These are phyloP conservation scores for Altica lythri DNA, from an alignment of 2,888 invertebrate genomes.

Conservation along the genomic window DNA sequence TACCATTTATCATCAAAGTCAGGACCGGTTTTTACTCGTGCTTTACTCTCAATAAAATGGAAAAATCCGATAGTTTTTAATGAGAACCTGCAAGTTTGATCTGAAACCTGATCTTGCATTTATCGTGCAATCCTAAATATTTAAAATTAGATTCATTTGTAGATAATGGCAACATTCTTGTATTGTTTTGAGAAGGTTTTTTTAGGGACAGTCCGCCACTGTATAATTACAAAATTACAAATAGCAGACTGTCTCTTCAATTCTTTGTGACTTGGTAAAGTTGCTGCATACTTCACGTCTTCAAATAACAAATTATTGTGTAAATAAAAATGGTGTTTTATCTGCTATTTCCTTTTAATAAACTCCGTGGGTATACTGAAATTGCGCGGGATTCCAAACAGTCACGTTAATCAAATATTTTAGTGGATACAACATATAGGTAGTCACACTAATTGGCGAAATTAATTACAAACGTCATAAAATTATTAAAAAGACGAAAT, in stretches of 20 bases:
- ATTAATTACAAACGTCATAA: slow-evolving; percentile 31
- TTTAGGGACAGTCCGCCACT: slow-evolving; percentile 11
- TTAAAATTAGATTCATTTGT: no score
- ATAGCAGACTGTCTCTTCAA: slow-evolving; percentile 33
- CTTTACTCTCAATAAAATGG: no score
- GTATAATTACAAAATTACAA: no score
- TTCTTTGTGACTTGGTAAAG: slow-evolving; percentile 39
- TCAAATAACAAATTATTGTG: slow-evolving; percentile 44
- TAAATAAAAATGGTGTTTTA: slow-evolving; percentile 39
- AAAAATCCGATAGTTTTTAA: no score
- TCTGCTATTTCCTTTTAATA: slow-evolving; percentile 31
- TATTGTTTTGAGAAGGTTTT: no score
- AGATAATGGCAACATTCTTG: no score
- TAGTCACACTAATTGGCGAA: slow-evolving; percentile 34
- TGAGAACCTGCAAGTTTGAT: no score
- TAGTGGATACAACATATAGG: slow-evolving; percentile 17
- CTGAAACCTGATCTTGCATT: no score
- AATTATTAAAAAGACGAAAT: no score
- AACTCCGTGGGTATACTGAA: slow-evolving; percentile 25
- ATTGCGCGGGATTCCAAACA: slow-evolving; percentile 3
- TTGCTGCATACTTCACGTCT: slow-evolving; percentile 40
- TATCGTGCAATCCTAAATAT: no score
- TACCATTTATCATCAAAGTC: no score
- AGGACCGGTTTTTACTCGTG: no score
- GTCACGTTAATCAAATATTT: slow-evolving; percentile 21